These are phyloP conservation scores for Megatriorchis doriae DNA, from an alignment of 2,113 vertebrate genomes.

Conservation along the genomic window DNA sequence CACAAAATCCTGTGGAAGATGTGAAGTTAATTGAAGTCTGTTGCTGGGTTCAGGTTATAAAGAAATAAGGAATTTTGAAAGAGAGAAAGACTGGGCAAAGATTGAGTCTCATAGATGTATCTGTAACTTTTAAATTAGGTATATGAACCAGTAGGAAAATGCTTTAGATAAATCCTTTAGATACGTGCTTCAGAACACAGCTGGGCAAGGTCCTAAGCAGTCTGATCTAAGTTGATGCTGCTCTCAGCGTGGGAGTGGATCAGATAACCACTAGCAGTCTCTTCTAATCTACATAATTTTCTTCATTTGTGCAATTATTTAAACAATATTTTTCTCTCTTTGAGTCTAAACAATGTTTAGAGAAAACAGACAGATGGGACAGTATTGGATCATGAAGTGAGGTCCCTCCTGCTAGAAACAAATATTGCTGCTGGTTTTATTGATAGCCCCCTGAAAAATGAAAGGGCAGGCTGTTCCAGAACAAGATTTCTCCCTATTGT, in stretches of 20 bases:
- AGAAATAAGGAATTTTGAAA: not conserved
- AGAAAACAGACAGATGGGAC: not conserved
- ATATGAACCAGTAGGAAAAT: not conserved
- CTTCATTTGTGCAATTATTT: not conserved
- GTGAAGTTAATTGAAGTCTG: conserved; percentile 17
- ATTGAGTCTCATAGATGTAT: not conserved
- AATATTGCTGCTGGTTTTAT: not conserved
- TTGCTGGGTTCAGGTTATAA: not conserved
- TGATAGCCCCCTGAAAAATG: not conserved
- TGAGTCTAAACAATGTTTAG: not conserved
- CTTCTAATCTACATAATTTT: not conserved
- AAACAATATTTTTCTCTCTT: not conserved
- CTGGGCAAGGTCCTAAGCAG: not conserved
- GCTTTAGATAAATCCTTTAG: not conserved
- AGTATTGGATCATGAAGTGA: not conserved
- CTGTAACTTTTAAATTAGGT: not conserved
- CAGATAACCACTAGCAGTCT: not conserved
- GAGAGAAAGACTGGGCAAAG: not conserved
- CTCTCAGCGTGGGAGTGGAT: not conserved
- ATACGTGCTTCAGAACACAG: not conserved
- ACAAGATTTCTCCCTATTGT: not conserved
- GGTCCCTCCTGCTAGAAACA: not conserved
- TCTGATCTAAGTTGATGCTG: not conserved
- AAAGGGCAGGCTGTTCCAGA: not conserved
- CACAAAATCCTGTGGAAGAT: not conserved